phyloP scores from a whole-genome alignment of 2,888 invertebrate genomes.

The Andrena haemorrhoa region DNA sequence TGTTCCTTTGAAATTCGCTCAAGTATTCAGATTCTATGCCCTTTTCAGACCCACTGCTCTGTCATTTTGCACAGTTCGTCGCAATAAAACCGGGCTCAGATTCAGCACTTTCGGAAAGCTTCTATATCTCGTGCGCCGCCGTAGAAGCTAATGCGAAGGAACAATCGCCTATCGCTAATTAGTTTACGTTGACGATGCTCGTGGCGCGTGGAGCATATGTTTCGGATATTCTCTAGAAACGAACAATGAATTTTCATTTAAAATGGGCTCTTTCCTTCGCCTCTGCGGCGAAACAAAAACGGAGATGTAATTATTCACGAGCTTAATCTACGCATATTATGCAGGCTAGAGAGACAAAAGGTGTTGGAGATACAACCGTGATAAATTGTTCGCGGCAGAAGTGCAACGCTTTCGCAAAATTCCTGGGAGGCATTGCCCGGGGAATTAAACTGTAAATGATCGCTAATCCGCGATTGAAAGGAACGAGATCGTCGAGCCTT shows the following conservation, averaged over 20 bases:
- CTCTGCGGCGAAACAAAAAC: conserved; percentile 26
- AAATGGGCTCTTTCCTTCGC: background rate
- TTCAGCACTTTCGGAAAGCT: background rate
- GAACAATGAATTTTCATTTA: background rate
- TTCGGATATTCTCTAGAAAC: background rate
- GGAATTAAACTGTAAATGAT: background rate
- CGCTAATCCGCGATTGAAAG: background rate
- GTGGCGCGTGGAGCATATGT: background rate
- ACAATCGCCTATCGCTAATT: background rate
- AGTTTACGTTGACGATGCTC: background rate
- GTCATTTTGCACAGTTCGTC: conserved; percentile 3
- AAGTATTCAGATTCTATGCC: conserved; percentile 25
- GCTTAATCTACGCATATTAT: conserved; percentile 39
- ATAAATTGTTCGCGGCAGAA: background rate
- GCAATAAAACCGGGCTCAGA: conserved; percentile 10
- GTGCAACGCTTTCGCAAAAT: conserved; percentile 2
- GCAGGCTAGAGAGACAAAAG: conserved; percentile 13
- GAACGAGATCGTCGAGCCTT: background rate
- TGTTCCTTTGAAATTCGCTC: conserved; percentile 45
- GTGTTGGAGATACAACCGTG: background rate
- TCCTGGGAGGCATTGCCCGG: background rate
- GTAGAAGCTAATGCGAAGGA: background rate
- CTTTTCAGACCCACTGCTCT: conserved; percentile 10
- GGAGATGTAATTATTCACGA: conserved; percentile 41
- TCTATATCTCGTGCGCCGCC: background rate